A percentile compares a stretch with the other conserved stretches of the same genome.
These are phyloP conservation scores for Busseola fusca DNA, from an alignment of 2,888 invertebrate species.

Conservation along the genomic window DNA sequence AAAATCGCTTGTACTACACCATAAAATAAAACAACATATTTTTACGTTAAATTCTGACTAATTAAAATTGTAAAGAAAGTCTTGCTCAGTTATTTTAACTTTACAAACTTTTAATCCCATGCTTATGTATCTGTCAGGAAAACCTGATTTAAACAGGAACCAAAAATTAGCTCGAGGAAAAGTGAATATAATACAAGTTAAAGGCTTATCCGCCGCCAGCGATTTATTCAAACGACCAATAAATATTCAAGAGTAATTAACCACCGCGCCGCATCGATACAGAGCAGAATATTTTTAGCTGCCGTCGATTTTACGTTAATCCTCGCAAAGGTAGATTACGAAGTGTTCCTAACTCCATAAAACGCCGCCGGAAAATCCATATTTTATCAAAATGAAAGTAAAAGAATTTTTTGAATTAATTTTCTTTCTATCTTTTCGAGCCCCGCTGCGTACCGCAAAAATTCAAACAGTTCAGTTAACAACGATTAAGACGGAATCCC, in stretches of 20 bases:
- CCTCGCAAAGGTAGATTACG: constrained; percentile 83
- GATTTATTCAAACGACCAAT: constrained; percentile 88
- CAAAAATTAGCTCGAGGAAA: constrained; percentile 75
- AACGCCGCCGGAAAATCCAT: constrained; percentile 71
- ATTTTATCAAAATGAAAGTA: constrained; percentile 70
- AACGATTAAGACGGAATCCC: constrained; percentile 34
- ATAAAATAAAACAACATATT: constrained; percentile 44
- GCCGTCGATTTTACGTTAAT: constrained; percentile 82
- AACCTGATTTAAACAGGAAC: constrained; percentile 64
- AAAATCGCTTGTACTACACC: constrained; percentile 40
- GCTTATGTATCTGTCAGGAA: constrained; percentile 31
- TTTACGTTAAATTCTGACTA: constrained; percentile 15
- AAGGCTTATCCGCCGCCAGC: constrained; percentile 82
- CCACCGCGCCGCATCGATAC: constrained; percentile 80
- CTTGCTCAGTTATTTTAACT: constrained; percentile 4
- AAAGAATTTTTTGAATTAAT: constrained; percentile 66
- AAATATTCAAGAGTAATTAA: constrained; percentile 88
- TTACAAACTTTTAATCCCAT: constrained; percentile 20
- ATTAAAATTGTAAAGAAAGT: constrained; percentile 18
- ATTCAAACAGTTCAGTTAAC: constrained; percentile 46
- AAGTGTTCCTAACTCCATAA: constrained; percentile 79
- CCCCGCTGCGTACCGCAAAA: constrained; percentile 57
- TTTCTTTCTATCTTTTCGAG: constrained; percentile 57
- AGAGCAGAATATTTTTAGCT: constrained; percentile 81
- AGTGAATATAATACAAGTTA: constrained; percentile 83